Percentiles rank a stretch among this genome's conserved stretches.
phyloP scores from a whole-genome alignment of 2,797 vertebrate genomes.

The Thripadectes ignobilis region DNA sequence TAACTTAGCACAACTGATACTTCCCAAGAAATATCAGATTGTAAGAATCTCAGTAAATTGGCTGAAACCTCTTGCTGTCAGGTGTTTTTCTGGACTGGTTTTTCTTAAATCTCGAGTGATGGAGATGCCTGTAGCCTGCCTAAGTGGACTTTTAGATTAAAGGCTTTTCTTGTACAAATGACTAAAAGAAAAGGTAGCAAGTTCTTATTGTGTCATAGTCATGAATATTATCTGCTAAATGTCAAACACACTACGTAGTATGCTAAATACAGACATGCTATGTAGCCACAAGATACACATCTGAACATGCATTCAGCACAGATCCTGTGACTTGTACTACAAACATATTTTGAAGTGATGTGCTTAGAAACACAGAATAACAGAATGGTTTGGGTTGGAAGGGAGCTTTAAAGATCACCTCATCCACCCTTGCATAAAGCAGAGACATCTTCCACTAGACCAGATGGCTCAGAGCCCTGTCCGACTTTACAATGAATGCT shows the following conservation, averaged over 20 bases:
- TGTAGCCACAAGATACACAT: neutral
- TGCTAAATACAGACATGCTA: neutral
- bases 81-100: neutral
- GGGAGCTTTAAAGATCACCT: neutral
- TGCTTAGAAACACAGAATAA: neutral
- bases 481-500: neutral
- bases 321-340: neutral
- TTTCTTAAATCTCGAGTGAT: neutral
- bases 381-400: neutral
- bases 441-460: neutral
- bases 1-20: neutral
- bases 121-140: neutral
- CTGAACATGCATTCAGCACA: neutral
- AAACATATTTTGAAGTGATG: neutral
- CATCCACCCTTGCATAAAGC: neutral
- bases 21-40: neutral
- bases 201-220: neutral
- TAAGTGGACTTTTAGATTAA: neutral
- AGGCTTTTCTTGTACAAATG: neutral
- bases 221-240: fast-evolving
- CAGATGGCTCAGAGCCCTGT: neutral
- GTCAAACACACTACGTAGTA: neutral
- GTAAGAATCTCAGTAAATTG: neutral
- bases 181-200: neutral
- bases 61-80: neutral